These are phyloP conservation scores for Drosophila grimshawi DNA, from an alignment of 1,140 invertebrate species.

Conservation along the genomic window DNA sequence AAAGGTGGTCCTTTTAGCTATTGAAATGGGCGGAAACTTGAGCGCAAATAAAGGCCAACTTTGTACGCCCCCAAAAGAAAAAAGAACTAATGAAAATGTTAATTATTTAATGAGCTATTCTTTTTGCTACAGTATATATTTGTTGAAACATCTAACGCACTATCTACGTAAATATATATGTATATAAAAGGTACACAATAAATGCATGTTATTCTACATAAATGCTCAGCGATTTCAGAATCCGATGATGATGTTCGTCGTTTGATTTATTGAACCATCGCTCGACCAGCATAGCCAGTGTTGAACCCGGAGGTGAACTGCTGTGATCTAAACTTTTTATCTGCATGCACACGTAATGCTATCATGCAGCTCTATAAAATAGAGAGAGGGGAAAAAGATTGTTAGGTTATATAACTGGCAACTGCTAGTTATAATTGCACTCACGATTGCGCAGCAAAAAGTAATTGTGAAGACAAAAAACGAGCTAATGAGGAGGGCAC, in stretches of 20 bases:
- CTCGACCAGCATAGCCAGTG: conserved; percentile 63
- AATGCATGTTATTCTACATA: conserved; percentile 38
- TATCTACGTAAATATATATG: not conserved
- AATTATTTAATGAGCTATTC: too few relatives aligned
- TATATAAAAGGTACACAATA: conserved; percentile 30
- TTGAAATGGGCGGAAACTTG: too few relatives aligned
- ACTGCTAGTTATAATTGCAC: conserved; percentile 15
- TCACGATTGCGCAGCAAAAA: conserved; percentile 55
- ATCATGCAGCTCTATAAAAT: conserved; percentile 52
- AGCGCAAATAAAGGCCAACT: too few relatives aligned
- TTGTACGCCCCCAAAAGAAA: too few relatives aligned
- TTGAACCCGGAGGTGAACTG: conserved; percentile 43
- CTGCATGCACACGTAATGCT: conserved; percentile 47
- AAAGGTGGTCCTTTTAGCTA: too few relatives aligned
- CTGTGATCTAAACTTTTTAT: conserved; percentile 47
- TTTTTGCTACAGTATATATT: not conserved
- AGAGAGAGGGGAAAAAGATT: conserved; percentile 5
- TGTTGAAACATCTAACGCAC: not conserved
- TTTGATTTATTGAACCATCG: conserved; percentile 59
- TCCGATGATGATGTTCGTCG: not conserved
- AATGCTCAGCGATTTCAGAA: conserved; percentile 23
- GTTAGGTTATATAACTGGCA: conserved; percentile 26
- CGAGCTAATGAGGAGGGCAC: conserved; percentile 55
- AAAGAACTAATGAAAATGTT: too few relatives aligned
- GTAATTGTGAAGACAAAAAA: conserved; percentile 57